Evolutionary conservation across 2,888 invertebrate genomes (phyloP).

Genomic region (Hypolimnas misippus): DNA sequence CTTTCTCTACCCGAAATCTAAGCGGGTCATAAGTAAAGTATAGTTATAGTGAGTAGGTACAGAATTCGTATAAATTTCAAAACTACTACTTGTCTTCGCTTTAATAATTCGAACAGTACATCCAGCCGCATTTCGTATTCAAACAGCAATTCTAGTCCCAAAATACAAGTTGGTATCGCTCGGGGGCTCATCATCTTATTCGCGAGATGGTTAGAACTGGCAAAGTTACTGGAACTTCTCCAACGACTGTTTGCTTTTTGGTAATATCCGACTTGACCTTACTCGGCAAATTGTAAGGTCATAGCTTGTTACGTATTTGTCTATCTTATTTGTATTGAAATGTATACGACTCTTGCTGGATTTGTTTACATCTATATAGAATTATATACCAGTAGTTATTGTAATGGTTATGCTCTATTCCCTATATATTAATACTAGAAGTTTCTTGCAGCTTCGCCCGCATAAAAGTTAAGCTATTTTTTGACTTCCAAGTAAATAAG

Average conservation of each 20-base stretch:
- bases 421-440: too few species aligned
- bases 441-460: too few species aligned
- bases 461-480: too few species aligned
- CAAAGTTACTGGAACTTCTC: conserved; percentile 63
- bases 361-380: too few species aligned
- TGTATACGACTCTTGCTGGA: too few species aligned
- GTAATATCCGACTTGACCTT: conserved; percentile 46
- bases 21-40: too few species aligned
- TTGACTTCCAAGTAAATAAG: too few species aligned
- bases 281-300: conserved; percentile 23
- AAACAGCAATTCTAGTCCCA: conserved; percentile 72
- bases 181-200: conserved; percentile 69
- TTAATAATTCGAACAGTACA: conserved; percentile 35
- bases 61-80: conserved; percentile 14
- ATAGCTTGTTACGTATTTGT: conserved; percentile 19
- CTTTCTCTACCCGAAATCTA: too few species aligned
- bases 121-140: conserved; percentile 63
- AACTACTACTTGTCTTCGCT: conserved; percentile 19
- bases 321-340: conserved; percentile 21
- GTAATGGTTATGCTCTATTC: too few species aligned
- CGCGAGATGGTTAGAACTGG: conserved; percentile 66
- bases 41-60: neutral
- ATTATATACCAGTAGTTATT: too few species aligned
- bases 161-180: conserved; percentile 72
- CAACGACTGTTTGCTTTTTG: conserved; percentile 64